phyloP scores from a whole-genome alignment of 2,797 vertebrate species.

The Pteropus rufus region DNA sequence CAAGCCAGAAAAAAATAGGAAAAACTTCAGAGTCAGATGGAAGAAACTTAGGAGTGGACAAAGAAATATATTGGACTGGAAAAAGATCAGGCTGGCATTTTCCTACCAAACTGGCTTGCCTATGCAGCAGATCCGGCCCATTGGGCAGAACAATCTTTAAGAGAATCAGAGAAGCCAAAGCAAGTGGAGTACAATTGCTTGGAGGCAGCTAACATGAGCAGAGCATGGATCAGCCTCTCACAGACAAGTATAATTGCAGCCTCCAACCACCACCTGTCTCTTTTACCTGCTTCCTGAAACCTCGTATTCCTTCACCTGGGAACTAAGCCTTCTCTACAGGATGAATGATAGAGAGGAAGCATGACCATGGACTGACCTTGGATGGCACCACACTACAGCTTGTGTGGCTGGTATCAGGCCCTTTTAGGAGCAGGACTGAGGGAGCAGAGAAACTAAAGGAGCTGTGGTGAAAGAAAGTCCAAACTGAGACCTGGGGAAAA shows the following conservation, averaged over 20 bases:
- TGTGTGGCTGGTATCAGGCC: not conserved
- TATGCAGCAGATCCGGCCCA: not conserved
- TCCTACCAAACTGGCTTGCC: conserved; percentile 16
- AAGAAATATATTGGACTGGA: conserved; percentile 32
- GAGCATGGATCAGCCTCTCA: not conserved
- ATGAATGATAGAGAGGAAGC: not conserved
- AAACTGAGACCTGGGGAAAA: not conserved
- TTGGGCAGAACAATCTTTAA: not conserved
- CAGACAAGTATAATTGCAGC: not conserved
- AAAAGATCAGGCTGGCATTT: conserved; percentile 50
- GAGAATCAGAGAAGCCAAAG: not conserved
- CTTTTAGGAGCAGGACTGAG: not conserved
- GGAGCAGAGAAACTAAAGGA: not conserved
- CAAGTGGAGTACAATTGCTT: not conserved
- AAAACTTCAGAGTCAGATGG: conserved; percentile 41
- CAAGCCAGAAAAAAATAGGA: conserved; percentile 58
- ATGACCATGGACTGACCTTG: not conserved
- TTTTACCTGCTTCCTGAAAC: not conserved
- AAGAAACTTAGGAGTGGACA: conserved; percentile 33
- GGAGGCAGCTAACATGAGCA: not conserved
- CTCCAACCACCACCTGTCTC: not conserved
- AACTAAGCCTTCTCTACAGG: not conserved
- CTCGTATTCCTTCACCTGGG: not conserved
- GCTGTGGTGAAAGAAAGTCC: not conserved
- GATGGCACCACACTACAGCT: not conserved